Percentiles rank a stretch among this genome's conserved stretches.
Conservation (phyloP, 2,113 vertebrate species). For the Hippopotamus amphibius region DNA sequence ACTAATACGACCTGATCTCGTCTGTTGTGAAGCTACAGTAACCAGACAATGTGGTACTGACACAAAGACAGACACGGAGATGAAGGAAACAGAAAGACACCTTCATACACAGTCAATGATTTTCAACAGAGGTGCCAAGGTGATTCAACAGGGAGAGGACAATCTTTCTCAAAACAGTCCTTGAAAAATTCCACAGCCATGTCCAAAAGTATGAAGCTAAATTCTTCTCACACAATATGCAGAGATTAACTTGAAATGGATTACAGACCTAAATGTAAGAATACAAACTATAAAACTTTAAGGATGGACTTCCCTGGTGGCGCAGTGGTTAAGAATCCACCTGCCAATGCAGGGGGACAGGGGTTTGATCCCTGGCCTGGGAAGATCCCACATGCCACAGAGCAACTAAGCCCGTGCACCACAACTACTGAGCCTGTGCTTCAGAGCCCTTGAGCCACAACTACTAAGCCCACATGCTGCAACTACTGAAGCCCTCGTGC, state of each 20-base stretch:
- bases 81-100: accelerated
- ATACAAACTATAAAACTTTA: background rate
- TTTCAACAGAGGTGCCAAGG: background rate
- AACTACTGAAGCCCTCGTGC: no score
- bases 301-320: background rate
- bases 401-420: no score
- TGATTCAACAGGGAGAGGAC: background rate
- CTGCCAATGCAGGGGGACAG: no score
- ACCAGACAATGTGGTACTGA: accelerated
- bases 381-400: no score
- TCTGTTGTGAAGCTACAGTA: accelerated
- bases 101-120: background rate
- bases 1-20: accelerated
- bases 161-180: background rate
- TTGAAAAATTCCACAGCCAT: background rate
- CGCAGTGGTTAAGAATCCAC: no score
- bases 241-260: background rate
- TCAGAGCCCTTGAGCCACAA: no score
- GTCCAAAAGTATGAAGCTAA: background rate
- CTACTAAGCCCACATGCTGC: no score
- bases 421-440: no score
- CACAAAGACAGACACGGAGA: accelerated
- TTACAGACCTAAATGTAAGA: background rate
- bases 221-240: background rate
- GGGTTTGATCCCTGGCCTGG: no score